A percentile compares a stretch with the other conserved stretches of the same genome.
Conservation (phyloP, 2,113 vertebrate species). For the Mormyrus iriodes region DNA sequence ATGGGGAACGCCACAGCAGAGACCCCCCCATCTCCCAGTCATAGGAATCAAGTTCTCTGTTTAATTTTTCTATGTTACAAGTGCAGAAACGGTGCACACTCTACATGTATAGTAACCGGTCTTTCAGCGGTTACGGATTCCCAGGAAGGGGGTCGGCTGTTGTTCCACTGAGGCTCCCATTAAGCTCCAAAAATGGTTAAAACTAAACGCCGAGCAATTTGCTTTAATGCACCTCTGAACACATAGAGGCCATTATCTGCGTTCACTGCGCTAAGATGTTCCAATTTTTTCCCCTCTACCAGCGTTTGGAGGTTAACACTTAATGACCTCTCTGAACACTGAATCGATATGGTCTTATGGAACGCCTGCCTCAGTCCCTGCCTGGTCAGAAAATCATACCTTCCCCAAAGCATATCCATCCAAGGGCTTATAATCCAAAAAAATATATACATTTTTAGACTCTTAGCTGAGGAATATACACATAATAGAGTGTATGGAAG, state of each 20-base stretch:
- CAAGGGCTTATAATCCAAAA: not conserved
- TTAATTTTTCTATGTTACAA: not conserved
- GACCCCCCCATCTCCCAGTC: not conserved
- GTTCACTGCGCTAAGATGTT: not conserved
- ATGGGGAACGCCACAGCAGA: not conserved
- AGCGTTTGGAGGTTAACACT: not conserved
- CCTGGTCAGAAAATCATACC: not conserved
- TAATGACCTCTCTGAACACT: not conserved
- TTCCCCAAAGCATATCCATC: not conserved
- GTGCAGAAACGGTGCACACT: not conserved
- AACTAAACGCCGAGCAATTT: not conserved
- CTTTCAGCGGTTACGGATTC: not conserved
- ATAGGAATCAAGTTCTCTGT: not conserved
- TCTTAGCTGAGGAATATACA: not conserved
- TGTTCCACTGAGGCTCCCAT: not conserved
- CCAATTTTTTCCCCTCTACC: not conserved
- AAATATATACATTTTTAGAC: not conserved
- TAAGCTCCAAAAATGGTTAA: not conserved
- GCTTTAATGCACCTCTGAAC: not conserved
- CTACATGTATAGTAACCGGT: not conserved
- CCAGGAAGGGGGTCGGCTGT: not conserved
- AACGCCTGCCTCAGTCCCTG: not conserved
- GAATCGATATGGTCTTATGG: not conserved
- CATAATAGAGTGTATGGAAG: not conserved
- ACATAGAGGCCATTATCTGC: not conserved